These are phyloP conservation scores for Callimico goeldii DNA, from an alignment of 2,797 vertebrate genomes.

Conservation along the genomic window DNA sequence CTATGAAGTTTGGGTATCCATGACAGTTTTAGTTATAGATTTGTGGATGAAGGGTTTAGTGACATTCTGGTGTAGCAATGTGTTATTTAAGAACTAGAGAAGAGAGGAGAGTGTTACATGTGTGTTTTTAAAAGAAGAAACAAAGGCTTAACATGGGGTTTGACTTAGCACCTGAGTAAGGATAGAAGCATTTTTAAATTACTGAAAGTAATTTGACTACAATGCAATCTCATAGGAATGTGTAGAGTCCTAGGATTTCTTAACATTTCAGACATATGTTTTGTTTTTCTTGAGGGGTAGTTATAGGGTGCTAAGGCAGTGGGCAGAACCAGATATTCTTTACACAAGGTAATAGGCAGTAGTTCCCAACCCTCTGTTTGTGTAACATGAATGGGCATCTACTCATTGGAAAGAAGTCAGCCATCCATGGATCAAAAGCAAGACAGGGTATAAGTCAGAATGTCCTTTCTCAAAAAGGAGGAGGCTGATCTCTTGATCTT, in stretches of 20 bases:
- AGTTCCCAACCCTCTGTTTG: neutral
- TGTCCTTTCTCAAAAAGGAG: neutral
- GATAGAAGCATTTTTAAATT: slow-evolving; percentile 1
- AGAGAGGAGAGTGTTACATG: neutral
- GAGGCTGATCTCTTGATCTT: neutral
- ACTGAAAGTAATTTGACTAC: neutral
- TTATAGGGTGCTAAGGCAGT: neutral
- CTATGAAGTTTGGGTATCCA: neutral
- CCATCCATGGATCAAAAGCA: neutral
- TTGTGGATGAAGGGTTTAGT: neutral
- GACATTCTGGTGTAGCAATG: neutral
- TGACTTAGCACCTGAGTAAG: neutral
- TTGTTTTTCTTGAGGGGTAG: neutral
- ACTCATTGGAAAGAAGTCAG: neutral
- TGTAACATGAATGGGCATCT: neutral
- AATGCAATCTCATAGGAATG: neutral
- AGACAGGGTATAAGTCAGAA: neutral
- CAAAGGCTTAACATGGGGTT: neutral
- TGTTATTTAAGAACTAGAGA: neutral
- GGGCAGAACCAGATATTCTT: neutral
- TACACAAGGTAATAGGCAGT: neutral
- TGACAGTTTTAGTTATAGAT: neutral
- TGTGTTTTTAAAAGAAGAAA: neutral
- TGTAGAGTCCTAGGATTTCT: neutral
- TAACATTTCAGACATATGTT: neutral